Base-by-base conservation (phyloP, 1,140 invertebrate species). In the Drosophila quadrilineata region DNA sequence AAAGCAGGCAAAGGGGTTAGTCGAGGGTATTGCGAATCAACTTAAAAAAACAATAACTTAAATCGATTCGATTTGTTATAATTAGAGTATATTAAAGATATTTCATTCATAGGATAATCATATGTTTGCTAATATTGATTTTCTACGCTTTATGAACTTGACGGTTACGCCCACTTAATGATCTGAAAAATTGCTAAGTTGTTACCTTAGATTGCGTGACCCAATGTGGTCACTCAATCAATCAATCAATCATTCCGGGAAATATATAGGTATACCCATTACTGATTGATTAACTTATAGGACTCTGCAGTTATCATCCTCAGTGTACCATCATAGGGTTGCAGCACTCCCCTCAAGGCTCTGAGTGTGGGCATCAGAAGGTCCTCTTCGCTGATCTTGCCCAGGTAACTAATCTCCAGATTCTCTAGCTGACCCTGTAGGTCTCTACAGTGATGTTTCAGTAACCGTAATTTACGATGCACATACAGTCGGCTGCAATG, bases 281-380 rank as follows among this genome's bases (percentile, higher is more conserved):
- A 77, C 26, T 79, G 75, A 2, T 50, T 35, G 0, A 79, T 43
- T 24, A 79, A 24, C 14, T 66, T 73, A 6, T 63, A 54, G 6
- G 29, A 36, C 14, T 79, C 17, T 0, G 6, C 6, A 24, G 56
- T 49, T 0, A 79, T 24, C 10, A 41, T 5, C 3, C 26, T 50
- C 5, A 77, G 33, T 4, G 58, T 19, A 1, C 38, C 52, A n/a
- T 79, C 46, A 28, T 77, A 79, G 14, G 59, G 40, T 3, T 29
- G 53, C 0, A 79, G 48, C 5, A 63, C 36, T 2, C 8, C 3
- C 3, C 52, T 48, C 3, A 57, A 19, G n/a, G 29, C 54, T 2
- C 16, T 54, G 9, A 74, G 3, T 6, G 65, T 49, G 17, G 50
- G 52, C 29, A 56, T 49, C 36, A 77, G 24, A 0, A 41, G 16